A percentile compares a stretch with the other conserved stretches of the same genome.
These are phyloP conservation scores for Borostomias antarcticus DNA, from an alignment of 2,797 vertebrate species.

Conservation along the genomic window DNA sequence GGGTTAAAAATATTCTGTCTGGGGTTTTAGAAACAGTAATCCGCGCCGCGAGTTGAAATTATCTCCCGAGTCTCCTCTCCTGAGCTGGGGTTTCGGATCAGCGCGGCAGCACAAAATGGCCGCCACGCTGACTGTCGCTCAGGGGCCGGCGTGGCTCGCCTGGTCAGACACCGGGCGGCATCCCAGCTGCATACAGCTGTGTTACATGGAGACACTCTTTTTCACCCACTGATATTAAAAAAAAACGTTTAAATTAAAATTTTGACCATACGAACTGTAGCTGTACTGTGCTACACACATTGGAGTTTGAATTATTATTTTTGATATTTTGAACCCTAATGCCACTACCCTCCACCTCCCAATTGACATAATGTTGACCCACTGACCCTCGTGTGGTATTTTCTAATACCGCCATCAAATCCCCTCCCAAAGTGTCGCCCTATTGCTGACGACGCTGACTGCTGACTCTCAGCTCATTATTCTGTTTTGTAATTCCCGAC, in stretches of 20 bases:
- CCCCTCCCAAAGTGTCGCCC: slow-evolving; percentile 44
- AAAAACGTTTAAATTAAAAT: no score
- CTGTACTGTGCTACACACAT: no score
- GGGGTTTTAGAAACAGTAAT: slow-evolving; percentile 74
- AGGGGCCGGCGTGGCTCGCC: slow-evolving; percentile 48
- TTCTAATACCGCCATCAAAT: slow-evolving; percentile 38
- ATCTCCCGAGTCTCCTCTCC: slow-evolving; percentile 36
- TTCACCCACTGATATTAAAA: not conserved
- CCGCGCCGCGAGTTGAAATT: slow-evolving; percentile 62
- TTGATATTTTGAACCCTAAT: not conserved
- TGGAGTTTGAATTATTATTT: not conserved
- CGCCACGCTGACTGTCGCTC: slow-evolving; percentile 65
- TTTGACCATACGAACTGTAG: no score
- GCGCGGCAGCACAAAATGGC: slow-evolving; percentile 66
- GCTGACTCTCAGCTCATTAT: slow-evolving; percentile 46
- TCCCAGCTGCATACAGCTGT: not conserved
- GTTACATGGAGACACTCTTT: not conserved
- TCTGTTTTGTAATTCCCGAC: slow-evolving; percentile 43
- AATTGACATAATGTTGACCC: slow-evolving; percentile 4
- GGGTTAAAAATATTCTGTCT: slow-evolving; percentile 75
- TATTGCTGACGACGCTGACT: slow-evolving; percentile 34
- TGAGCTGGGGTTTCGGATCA: slow-evolving; percentile 60
- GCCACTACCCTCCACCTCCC: no score
- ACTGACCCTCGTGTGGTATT: slow-evolving; percentile 51
- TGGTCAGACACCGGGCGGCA: slow-evolving; percentile 6